phyloP scores from a whole-genome alignment of 2,888 invertebrate species.

The Busseola fusca region DNA sequence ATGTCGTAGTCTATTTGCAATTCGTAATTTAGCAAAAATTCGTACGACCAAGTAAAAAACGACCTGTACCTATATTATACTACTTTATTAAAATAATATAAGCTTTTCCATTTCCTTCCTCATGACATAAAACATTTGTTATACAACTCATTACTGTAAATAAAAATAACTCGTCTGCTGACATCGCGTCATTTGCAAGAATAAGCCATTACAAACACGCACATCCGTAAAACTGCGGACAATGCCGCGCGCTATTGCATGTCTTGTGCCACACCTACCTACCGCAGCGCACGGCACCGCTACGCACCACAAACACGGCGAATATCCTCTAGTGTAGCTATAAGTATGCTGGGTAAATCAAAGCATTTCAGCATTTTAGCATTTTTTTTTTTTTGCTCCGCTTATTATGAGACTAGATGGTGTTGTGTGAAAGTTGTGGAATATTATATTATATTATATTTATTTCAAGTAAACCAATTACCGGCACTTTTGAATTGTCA shows the following conservation, averaged over 20 bases:
- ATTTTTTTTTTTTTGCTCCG: no score
- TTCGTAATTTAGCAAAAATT: neutral
- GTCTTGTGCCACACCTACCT: neutral
- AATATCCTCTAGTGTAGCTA: neutral
- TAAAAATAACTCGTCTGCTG: slow-evolving; percentile 26
- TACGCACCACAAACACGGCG: no score
- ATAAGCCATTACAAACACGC: slow-evolving; percentile 53
- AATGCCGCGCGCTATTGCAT: slow-evolving; percentile 2
- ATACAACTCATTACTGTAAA: slow-evolving; percentile 18
- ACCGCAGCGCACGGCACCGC: neutral
- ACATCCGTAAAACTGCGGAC: slow-evolving; percentile 18
- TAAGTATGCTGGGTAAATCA: no score
- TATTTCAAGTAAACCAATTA: no score
- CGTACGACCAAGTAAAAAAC: neutral
- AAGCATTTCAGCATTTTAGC: no score
- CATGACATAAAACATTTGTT: slow-evolving; percentile 28
- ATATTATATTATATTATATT: no score
- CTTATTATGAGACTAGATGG: no score
- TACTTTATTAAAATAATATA: neutral
- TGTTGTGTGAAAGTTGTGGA: no score
- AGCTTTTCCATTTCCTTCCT: slow-evolving; percentile 18
- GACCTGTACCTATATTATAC: neutral
- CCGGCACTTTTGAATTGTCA: no score
- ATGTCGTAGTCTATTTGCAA: neutral
- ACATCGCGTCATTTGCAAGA: slow-evolving; percentile 50